Evolutionary conservation across 2,797 vertebrate species (phyloP), one percentile per base, ranked within the genome.

Genomic region (Danio choprae): DNA sequence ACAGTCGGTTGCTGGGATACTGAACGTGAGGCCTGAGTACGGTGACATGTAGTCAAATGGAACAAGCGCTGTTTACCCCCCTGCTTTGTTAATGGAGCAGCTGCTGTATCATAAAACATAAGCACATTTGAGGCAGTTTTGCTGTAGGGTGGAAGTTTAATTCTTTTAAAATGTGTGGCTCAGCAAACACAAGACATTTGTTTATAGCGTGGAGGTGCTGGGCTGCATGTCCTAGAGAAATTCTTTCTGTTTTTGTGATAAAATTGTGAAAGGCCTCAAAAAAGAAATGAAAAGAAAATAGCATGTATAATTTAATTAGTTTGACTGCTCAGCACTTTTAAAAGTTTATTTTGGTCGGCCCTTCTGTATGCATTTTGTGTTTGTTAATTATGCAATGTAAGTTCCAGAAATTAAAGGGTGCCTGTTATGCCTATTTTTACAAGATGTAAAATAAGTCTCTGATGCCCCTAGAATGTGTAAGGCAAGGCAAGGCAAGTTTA

Each of bases 1-100:
- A 18, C 48, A 20, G 58, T 51, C 4, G 50, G 82, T 80, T 84
- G 73, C 82, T 71, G 36, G 10, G 82, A 75, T 50, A 74, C 73
- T 16, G 18, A 20, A 48, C 44, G 48, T 6, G 36, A 50, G 55
- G 68, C 46, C 18, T 72, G 20, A 51, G 44, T 12, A 7, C 18
- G 44, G 65, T 63, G 71, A 74, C 40, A 8, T 72, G 43, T 65
- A 29, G 6, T 40, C 56, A 51, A 79, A 68, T 74, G 77, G 59
- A 71, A 41, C 44, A 58, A 11, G 16, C 59, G 22, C 70, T 63
- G 55, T 79, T 83, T 74, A 38, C 73, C 48, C 56, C 50, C 58
- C 20, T 59, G 59, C 65, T 51, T 70, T 74, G 55, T 41, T 74
- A 44, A 67, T 22, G 22, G 22, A 56, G 38, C 67, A 44, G 55